Evolutionary conservation across 2,888 invertebrate genomes (phyloP).

Genomic region (Diachrysia chrysitis): DNA sequence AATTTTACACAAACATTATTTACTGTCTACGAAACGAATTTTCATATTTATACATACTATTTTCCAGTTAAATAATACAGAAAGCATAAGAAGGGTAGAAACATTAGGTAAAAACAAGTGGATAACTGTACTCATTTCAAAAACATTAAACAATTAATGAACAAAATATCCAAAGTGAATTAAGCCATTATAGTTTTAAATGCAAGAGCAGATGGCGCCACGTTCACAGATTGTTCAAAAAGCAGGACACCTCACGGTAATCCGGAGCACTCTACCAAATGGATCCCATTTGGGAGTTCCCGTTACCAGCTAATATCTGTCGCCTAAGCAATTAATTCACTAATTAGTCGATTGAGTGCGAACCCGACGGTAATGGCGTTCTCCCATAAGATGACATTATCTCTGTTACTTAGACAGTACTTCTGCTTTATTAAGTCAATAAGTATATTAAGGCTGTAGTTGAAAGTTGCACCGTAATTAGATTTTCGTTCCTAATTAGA

Average conservation of each 20-base stretch:
- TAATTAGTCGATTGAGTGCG: constrained; percentile 72
- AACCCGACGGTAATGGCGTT: constrained; percentile 68
- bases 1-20: too few relatives aligned
- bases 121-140: background rate
- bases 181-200: background rate
- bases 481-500: constrained; percentile 20
- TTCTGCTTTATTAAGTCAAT: constrained; percentile 57
- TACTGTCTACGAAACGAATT: background rate
- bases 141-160: constrained; percentile 2
- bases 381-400: constrained; percentile 68
- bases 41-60: too few relatives aligned
- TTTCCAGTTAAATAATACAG: background rate
- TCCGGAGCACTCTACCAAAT: constrained; percentile 62
- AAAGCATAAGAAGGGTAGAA: background rate
- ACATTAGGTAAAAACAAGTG: background rate
- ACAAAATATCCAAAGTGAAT: background rate
- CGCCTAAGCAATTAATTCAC: constrained; percentile 69
- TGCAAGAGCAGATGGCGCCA: background rate
- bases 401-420: constrained; percentile 60
- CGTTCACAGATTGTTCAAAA: background rate
- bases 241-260: constrained; percentile 34
- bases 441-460: constrained; percentile 54
- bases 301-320: constrained; percentile 66
- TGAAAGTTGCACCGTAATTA: constrained; percentile 36
- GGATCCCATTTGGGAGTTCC: constrained; percentile 55